Evolutionary conservation across 2,113 vertebrate species (phyloP).

Genomic region (Hypomesus transpacificus): DNA sequence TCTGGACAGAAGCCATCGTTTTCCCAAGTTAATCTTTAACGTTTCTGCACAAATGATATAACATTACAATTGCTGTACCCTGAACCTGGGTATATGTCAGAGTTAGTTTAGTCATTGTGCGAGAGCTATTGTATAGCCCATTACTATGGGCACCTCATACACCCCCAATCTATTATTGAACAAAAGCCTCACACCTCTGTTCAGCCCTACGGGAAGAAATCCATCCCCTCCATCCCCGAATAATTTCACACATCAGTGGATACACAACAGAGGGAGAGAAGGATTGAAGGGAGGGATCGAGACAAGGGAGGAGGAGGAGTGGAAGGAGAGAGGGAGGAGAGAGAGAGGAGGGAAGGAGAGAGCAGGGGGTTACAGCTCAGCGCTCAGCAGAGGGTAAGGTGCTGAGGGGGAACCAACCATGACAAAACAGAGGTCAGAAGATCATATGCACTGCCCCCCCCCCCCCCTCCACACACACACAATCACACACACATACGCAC

Average conservation of each 20-base stretch:
- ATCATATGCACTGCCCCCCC: conserved; percentile 21
- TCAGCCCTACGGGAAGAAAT: conserved; percentile 73
- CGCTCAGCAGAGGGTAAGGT: conserved; percentile 55
- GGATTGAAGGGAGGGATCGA: conserved; percentile 17
- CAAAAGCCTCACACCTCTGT: conserved; percentile 56
- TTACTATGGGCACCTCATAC: conserved; percentile 70
- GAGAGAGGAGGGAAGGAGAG: conserved; percentile 34
- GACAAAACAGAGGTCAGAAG: conserved; percentile 63
- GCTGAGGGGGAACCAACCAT: conserved; percentile 50
- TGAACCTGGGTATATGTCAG: neutral
- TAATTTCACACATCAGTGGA: conserved; percentile 68
- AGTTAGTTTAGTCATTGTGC: neutral
- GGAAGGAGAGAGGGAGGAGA: conserved; percentile 29
- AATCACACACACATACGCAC: neutral
- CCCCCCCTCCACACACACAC: conserved; percentile 1
- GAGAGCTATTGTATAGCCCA: conserved; percentile 53
- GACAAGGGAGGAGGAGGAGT: conserved; percentile 2
- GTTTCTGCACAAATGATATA: neutral
- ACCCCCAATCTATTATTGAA: conserved; percentile 61
- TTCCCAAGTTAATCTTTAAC: neutral
- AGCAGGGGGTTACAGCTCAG: conserved; percentile 58
- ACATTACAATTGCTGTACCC: conserved; percentile 14
- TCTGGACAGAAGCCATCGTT: neutral
- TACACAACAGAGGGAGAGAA: conserved; percentile 58
- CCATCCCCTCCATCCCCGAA: conserved; percentile 21